A percentile compares a stretch with the other conserved stretches of the same genome.
Evolutionary conservation across 2,113 vertebrate genomes (phyloP).

Genomic region (Willisornis vidua): DNA sequence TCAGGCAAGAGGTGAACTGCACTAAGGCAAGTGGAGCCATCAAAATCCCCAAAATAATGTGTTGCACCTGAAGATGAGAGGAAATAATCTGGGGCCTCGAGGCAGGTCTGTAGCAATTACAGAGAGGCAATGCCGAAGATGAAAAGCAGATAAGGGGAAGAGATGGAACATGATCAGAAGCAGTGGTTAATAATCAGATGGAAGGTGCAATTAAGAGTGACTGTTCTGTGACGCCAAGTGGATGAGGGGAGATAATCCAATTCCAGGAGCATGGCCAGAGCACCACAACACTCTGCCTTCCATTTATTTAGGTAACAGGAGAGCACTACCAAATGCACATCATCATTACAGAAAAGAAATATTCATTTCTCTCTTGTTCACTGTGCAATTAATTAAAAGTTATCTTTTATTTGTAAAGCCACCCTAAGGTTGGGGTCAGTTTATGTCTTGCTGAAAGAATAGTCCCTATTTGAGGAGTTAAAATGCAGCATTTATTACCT

Average conservation of each 20-base stretch:
- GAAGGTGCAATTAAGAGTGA: constrained; percentile 18
- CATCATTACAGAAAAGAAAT: background rate
- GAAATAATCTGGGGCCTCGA: background rate
- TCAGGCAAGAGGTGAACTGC: background rate
- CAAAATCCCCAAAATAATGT: background rate
- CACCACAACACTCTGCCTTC: background rate
- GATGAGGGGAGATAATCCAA: constrained; percentile 42
- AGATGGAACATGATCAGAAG: background rate
- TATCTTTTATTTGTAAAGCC: background rate
- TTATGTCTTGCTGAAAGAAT: background rate
- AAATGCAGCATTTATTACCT: background rate
- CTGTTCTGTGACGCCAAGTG: background rate
- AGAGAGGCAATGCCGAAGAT: background rate
- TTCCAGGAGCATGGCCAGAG: constrained; percentile 12
- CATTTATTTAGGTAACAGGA: background rate
- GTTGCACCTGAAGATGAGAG: background rate
- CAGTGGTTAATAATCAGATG: constrained; percentile 12
- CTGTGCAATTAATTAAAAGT: background rate
- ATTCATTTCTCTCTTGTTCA: background rate
- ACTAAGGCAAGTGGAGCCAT: background rate
- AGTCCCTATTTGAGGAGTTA: background rate
- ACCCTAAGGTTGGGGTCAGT: background rate
- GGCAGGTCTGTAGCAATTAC: background rate
- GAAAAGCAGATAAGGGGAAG: constrained; percentile 20
- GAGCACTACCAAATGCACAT: background rate